Percentiles rank a stretch among this genome's conserved stretches.
These are phyloP conservation scores for Trogon surrucura DNA, from an alignment of 2,113 vertebrate species.

Conservation along the genomic window DNA sequence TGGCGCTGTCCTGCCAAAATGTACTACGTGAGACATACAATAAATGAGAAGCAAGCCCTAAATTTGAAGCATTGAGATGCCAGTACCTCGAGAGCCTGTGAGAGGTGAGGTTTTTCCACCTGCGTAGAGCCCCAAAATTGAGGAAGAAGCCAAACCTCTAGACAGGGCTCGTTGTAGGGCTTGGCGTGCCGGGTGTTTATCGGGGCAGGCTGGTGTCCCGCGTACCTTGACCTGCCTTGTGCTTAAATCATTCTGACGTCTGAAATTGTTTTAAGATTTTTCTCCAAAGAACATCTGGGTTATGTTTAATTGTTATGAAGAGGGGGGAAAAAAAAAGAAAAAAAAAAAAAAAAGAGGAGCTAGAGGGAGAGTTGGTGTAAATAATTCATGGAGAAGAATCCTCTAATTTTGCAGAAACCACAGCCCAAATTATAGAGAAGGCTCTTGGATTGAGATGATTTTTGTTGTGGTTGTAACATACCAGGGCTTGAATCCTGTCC, in stretches of 20 bases:
- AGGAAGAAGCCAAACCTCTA: conserved; percentile 28
- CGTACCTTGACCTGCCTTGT: conserved; percentile 42
- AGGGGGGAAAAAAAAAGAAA: neutral
- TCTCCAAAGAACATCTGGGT: conserved; percentile 48
- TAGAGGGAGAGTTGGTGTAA: conserved; percentile 35
- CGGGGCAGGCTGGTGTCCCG: neutral
- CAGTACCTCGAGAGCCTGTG: neutral
- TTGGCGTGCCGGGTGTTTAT: neutral
- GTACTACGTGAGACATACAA: neutral
- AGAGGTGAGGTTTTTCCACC: conserved; percentile 50
- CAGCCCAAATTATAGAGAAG: conserved; percentile 76
- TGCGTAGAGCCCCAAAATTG: neutral
- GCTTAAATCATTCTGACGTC: conserved; percentile 33
- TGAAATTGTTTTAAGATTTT: conserved; percentile 50
- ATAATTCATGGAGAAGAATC: conserved; percentile 73
- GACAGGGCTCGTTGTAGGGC: neutral
- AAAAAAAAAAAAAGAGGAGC: neutral
- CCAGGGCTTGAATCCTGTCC: conserved; percentile 78
- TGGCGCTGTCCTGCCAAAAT: neutral
- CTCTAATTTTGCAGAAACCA: conserved; percentile 72
- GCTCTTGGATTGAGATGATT: conserved; percentile 75
- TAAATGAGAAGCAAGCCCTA: conserved; percentile 33
- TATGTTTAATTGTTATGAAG: conserved; percentile 62
- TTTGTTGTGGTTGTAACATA: conserved; percentile 79
- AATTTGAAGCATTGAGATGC: neutral